phyloP scores from a whole-genome alignment of 2,888 invertebrate species.

The Aleiodes testaceus region DNA sequence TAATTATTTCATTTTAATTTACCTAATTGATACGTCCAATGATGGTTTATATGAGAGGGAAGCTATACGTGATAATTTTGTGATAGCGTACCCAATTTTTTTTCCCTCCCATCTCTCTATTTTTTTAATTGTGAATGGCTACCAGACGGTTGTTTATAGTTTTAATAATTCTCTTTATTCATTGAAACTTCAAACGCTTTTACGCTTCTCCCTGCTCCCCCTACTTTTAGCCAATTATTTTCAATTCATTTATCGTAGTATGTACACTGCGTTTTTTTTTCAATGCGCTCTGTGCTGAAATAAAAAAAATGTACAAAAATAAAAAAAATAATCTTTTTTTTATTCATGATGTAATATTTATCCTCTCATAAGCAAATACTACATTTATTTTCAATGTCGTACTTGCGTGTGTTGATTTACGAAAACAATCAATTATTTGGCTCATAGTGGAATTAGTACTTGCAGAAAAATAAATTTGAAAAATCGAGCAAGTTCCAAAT shows the following conservation, averaged over 20 bases:
- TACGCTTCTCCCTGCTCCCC: background rate
- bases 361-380: too few relatives aligned
- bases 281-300: background rate
- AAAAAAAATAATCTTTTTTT: background rate
- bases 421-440: too few relatives aligned
- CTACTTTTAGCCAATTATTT: too few relatives aligned
- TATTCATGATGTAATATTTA: background rate
- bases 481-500: too few relatives aligned
- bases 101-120: too few relatives aligned
- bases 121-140: constrained; percentile 13
- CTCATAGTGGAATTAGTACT: too few relatives aligned
- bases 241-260: constrained; percentile 1
- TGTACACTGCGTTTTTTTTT: background rate
- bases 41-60: background rate
- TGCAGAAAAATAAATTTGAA: too few relatives aligned
- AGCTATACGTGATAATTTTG: constrained; percentile 19
- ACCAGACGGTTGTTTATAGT: constrained; percentile 19
- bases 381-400: too few relatives aligned
- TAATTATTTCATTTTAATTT: constrained; percentile 6
- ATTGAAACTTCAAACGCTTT: background rate
- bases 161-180: background rate
- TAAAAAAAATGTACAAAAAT: constrained; percentile 3
- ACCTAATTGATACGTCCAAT: background rate
- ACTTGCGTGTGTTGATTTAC: too few relatives aligned
- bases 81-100: constrained; percentile 3